A percentile compares a stretch with the other conserved stretches of the same genome.
Evolutionary conservation across 2,797 vertebrate species (phyloP).

Genomic region (Synanceia verrucosa): DNA sequence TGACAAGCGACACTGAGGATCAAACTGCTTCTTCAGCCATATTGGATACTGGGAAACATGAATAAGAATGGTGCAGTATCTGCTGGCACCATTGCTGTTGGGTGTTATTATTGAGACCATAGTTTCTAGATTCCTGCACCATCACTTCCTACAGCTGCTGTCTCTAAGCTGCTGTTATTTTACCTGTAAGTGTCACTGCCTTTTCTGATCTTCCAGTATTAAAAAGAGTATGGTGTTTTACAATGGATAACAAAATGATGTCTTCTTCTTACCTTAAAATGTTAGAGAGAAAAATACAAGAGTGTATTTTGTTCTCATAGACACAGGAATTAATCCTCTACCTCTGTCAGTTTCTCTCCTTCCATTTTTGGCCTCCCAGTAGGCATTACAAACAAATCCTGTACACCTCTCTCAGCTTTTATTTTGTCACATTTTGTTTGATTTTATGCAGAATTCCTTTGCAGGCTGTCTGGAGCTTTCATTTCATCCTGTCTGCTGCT

Average conservation of each 20-base stretch:
- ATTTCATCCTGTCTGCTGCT: constrained; percentile 24
- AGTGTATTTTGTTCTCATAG: constrained; percentile 27
- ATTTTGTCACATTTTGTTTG: constrained; percentile 39
- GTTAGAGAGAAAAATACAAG: constrained; percentile 2
- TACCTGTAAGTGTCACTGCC: constrained; percentile 12
- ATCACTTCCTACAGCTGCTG: background rate
- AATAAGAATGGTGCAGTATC: background rate
- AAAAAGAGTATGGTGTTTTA: constrained; percentile 25
- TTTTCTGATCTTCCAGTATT: constrained; percentile 20
- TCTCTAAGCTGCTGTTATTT: constrained; percentile 11
- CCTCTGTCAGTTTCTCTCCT: constrained; percentile 26
- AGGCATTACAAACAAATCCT: constrained; percentile 43
- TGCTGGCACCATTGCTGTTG: background rate
- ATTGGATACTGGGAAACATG: constrained; percentile 13
- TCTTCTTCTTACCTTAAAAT: constrained; percentile 13
- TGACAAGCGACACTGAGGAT: background rate
- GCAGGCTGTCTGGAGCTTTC: constrained; percentile 29
- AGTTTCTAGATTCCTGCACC: background rate
- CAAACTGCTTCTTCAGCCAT: background rate
- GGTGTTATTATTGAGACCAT: background rate
- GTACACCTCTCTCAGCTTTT: constrained; percentile 15
- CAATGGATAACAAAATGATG: constrained; percentile 19
- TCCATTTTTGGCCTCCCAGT: constrained; percentile 39
- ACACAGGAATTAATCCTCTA: constrained; percentile 31
- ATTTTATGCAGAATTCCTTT: constrained; percentile 47